Evolutionary conservation across 2,797 vertebrate species (phyloP), one percentile per base, ranked within the genome.

Genomic region (Sylvilagus floridanus): DNA sequence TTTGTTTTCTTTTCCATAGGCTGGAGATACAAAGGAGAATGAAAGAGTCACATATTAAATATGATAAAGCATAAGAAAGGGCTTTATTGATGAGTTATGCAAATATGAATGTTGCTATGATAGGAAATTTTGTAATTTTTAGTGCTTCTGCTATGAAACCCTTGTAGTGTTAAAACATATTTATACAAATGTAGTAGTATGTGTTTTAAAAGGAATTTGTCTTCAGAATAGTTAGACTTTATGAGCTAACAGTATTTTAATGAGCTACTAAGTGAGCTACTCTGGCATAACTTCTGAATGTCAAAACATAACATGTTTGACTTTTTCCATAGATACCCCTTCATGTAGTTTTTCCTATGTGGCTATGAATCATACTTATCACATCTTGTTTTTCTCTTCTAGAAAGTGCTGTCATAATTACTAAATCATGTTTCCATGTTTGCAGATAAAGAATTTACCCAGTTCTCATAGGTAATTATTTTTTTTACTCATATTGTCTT

Each of bases 381-480:
- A 54, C 3, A 4, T 94, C 50, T 95, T 97, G 24, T 96, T 97
- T 97, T 81, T 32, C 91, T 87, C 86, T 69, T 97, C 97, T 98
- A 99, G 99, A 72, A 99, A 99, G 94, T 99, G 98, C 96, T 99
- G 99, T 93, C 99, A 99, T 52, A 99, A 95, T 97, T 99, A 5
- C 97, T 99, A 26, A 99, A 99, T 50, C 98, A 99, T 16, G 97
- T 99, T 93, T 98, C 99, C 65, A 99, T 99, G 99, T 97, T 99
- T 96, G 98, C 98, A 65, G 98, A 99, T 95, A 98, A 98, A 89
- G 98, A 99, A 71, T 99, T 99, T 94, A 98, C 98, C 50, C 98
- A 98, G 91, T 99, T 99, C 97, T 99, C 99, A 63, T 98, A 99
- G 99, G 99, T 99, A 98, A 98, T 85, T 57, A 84, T 5, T 65